Evolutionary conservation across 2,888 invertebrate genomes (phyloP), one percentile per base, ranked within the genome.

Genomic region (Protonemura montana): DNA sequence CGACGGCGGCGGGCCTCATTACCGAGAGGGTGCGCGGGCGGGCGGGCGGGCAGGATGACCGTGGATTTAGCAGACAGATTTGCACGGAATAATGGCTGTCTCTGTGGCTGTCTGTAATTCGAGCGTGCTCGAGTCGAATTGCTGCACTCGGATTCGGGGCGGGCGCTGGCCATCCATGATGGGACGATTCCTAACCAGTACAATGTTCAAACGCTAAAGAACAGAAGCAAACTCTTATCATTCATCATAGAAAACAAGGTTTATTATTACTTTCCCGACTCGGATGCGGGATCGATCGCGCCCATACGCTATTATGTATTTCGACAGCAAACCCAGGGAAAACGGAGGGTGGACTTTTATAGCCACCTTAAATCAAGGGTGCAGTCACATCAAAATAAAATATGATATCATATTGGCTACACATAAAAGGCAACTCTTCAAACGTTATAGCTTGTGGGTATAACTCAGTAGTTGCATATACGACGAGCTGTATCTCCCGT

Each of bases 341-440:
- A 82, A 85, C 82, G 41, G 59, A 29, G 84, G 85, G 85, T 27
- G 85, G 87, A 87, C 87, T 90, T 90, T 91, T 90, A 91, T 90
- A 89, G 90, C 87, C 89, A 89, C 89, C 90, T 90, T 90, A 91
- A 91, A 91, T 91, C 90, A 91, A 90, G 90, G 89, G 89, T 89
- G 86, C 85, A 89, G 91, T 90, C 91, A 90, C 91, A 91, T 91
- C 90, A 90, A 90, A 90, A 90, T 90, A 90, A 90, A 90, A 91
- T 91, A 91, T 90, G 90, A 90, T 89, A 90, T 90, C 90, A 90
- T 90, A 91, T 91, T 90, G 90, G 91, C 90, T 90, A 90, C 90
- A 90, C 89, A 90, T 90, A 90, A 90, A 90, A 90, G 90, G 90
- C 90, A 90, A 89, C 90, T 90, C 89, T 90, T 90, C 90, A 89